Evolutionary conservation across 2,888 invertebrate species (phyloP).

Genomic region (Parapristionchus giblindavisi): DNA sequence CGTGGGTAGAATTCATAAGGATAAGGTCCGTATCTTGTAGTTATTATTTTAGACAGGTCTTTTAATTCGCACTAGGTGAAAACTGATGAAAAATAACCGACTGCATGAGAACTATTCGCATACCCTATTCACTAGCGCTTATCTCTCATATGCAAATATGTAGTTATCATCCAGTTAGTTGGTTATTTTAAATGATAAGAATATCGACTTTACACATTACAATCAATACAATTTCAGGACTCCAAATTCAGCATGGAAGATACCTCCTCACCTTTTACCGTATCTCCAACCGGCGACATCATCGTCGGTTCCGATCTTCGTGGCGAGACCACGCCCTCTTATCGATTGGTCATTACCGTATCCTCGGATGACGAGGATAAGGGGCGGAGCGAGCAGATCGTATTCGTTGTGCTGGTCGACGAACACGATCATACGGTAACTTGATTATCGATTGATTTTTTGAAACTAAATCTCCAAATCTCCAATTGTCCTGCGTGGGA

Average conservation of each 20-base stretch:
- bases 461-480: too few species aligned
- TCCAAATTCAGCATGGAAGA: background rate
- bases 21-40: background rate
- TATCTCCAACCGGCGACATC: slow-evolving; percentile 16
- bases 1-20: slow-evolving; percentile 20
- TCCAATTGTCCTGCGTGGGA: too few species aligned
- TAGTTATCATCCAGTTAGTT: background rate
- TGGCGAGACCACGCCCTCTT: slow-evolving; percentile 18
- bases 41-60: too few species aligned
- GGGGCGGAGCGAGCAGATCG: background rate
- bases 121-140: too few species aligned
- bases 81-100: too few species aligned
- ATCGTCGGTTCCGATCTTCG: slow-evolving; percentile 4
- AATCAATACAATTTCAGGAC: background rate
- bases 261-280: background rate
- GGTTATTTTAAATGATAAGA: too few species aligned
- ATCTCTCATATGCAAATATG: too few species aligned
- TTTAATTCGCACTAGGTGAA: too few species aligned
- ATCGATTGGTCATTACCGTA: slow-evolving; percentile 21
- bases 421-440: slow-evolving; percentile 21
- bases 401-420: slow-evolving; percentile 13
- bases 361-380: background rate
- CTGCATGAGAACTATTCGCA: too few species aligned
- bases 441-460: too few species aligned
- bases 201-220: too few species aligned